A percentile compares a stretch with the other conserved stretches of the same genome.
Conservation (phyloP, 2,888 invertebrate genomes). For the Halocaridina rubra region DNA sequence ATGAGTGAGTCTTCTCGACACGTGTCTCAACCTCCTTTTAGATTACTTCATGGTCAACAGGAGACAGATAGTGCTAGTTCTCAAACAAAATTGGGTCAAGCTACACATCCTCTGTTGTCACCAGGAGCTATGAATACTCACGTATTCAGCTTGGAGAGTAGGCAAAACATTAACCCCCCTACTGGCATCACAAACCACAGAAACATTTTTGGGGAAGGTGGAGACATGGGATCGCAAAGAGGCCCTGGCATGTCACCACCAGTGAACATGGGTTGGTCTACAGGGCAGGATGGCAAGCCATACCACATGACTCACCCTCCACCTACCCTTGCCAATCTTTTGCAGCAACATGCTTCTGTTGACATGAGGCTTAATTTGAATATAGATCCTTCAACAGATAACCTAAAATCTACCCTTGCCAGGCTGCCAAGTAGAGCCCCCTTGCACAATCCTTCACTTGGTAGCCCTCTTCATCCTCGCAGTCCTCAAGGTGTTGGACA, state of each 20-base stretch:
- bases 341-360: slow-evolving; percentile 46
- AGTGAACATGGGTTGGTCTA: slow-evolving; percentile 28
- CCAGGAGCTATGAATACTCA: slow-evolving; percentile 40
- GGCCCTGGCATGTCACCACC: slow-evolving; percentile 41
- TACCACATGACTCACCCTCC: slow-evolving; percentile 46
- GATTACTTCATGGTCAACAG: slow-evolving; percentile 17
- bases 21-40: slow-evolving; percentile 35
- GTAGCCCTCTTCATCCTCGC: slow-evolving; percentile 24
- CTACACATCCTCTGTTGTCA: slow-evolving; percentile 32
- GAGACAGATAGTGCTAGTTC: slow-evolving; percentile 13
- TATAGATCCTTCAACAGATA: slow-evolving; percentile 33
- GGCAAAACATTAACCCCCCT: slow-evolving; percentile 33
- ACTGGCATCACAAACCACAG: slow-evolving; percentile 15
- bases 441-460: slow-evolving; percentile 38
- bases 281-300: slow-evolving; percentile 37
- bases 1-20: slow-evolving; percentile 16
- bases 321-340: slow-evolving; percentile 34
- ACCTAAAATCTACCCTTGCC: slow-evolving; percentile 24
- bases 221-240: slow-evolving; percentile 17
- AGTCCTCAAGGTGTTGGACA: slow-evolving; percentile 41
- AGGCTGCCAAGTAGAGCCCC: slow-evolving; percentile 30
- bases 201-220: slow-evolving; percentile 34
- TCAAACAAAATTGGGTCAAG: slow-evolving; percentile 25
- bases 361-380: slow-evolving; percentile 42
- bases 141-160: slow-evolving; percentile 26